A percentile compares a stretch with the other conserved stretches of the same genome.
These are phyloP conservation scores for Acanthisitta chloris DNA, from an alignment of 2,113 vertebrate species.

Conservation along the genomic window DNA sequence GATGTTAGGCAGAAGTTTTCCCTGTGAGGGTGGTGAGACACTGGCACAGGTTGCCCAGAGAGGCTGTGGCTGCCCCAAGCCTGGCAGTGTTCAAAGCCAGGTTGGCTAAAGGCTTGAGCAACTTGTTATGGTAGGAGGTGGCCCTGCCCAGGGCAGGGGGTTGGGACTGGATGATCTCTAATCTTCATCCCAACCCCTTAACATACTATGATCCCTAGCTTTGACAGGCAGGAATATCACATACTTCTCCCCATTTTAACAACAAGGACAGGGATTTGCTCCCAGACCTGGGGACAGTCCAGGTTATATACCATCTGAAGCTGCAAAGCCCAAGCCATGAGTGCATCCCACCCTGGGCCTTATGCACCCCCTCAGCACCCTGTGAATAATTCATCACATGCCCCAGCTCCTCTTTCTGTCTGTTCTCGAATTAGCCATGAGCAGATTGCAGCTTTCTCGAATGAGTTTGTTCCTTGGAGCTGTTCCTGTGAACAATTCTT, in stretches of 20 bases:
- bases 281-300: neutral
- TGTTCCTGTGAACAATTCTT: neutral
- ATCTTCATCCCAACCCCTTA: too few relatives aligned
- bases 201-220: too few relatives aligned
- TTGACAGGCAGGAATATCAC: neutral
- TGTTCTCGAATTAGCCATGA: neutral
- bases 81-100: too few relatives aligned
- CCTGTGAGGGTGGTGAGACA: too few relatives aligned
- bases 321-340: neutral
- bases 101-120: too few relatives aligned
- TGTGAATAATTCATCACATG: constrained; percentile 12
- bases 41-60: too few relatives aligned
- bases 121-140: too few relatives aligned
- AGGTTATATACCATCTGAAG: neutral
- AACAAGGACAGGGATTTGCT: neutral
- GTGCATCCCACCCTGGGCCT: neutral
- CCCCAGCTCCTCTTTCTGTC: neutral
- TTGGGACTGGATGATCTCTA: too few relatives aligned
- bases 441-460: neutral
- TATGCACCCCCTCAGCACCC: neutral
- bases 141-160: too few relatives aligned
- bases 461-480: neutral
- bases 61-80: too few relatives aligned
- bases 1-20: too few relatives aligned
- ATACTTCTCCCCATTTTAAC: neutral